These are phyloP conservation scores for Octopus bimaculoides DNA, from an alignment of 1,140 invertebrate genomes.

Conservation along the genomic window DNA sequence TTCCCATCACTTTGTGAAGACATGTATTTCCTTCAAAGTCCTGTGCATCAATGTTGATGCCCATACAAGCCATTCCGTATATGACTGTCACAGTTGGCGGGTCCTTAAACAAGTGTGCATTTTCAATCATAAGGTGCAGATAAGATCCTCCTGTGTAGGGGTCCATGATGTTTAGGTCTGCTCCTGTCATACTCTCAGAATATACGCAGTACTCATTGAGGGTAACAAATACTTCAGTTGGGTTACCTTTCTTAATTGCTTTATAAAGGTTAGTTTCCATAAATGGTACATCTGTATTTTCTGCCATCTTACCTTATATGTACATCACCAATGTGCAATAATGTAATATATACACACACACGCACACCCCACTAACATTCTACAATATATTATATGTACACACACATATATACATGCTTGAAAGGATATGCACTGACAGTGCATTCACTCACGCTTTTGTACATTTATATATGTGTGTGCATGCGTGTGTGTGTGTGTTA, in stretches of 20 bases:
- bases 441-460: no score
- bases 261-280: not conserved
- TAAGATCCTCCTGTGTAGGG: conserved; percentile 15
- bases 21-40: conserved; percentile 40
- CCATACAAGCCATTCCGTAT: conserved; percentile 45
- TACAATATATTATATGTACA: no score
- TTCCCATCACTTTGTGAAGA: conserved; percentile 40
- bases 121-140: conserved; percentile 40
- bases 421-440: no score
- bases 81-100: conserved; percentile 41
- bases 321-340: no score
- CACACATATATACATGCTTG: no score
- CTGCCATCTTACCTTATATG: no score
- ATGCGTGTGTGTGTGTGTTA: no score
- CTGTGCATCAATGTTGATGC: conserved; percentile 44
- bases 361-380: no score
- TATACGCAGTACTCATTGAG: not conserved
- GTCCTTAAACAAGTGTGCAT: conserved; percentile 36
- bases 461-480: no score
- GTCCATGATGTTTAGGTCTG: conserved; percentile 23
- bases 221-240: not conserved
- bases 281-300: no score
- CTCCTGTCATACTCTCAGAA: not conserved
- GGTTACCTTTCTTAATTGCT: not conserved
- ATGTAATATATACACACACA: no score